Evolutionary conservation across 2,113 vertebrate genomes (phyloP).

Genomic region (Nasalis larvatus): DNA sequence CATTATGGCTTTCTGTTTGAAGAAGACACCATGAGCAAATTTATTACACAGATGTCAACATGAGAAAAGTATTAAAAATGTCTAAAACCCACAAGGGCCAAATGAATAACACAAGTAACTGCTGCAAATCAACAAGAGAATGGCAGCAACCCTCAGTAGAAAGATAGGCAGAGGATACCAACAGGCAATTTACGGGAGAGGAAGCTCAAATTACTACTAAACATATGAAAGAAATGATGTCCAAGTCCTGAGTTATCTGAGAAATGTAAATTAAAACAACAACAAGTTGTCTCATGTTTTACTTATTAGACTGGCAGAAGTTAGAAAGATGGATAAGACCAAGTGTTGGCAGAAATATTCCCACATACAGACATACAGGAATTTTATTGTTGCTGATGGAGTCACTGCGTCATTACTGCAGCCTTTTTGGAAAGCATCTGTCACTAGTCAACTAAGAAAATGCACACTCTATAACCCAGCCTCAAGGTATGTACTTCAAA

Average conservation of each 20-base stretch:
- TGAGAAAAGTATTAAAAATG: not conserved
- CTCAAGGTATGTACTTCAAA: not conserved
- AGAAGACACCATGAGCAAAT: not conserved
- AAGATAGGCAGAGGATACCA: not conserved
- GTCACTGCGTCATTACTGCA: not conserved
- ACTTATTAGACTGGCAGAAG: not conserved
- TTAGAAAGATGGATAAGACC: not conserved
- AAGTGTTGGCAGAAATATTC: not conserved
- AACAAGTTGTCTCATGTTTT: not conserved
- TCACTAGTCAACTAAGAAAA: not conserved
- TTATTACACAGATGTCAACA: not conserved
- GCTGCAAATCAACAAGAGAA: not conserved
- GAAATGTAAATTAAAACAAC: not conserved
- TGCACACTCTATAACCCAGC: not conserved
- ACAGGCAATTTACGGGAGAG: not conserved
- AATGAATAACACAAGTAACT: not conserved
- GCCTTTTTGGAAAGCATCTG: not conserved
- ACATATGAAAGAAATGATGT: not conserved
- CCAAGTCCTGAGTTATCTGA: not conserved
- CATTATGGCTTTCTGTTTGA: not conserved
- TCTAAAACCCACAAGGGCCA: not conserved
- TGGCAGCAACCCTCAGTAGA: not conserved
- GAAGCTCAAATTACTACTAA: not conserved
- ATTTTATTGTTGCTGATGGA: not conserved
- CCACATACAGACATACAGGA: too few relatives aligned